phyloP scores from a whole-genome alignment of 2,113 vertebrate species.

The Paratilapia polleni region DNA sequence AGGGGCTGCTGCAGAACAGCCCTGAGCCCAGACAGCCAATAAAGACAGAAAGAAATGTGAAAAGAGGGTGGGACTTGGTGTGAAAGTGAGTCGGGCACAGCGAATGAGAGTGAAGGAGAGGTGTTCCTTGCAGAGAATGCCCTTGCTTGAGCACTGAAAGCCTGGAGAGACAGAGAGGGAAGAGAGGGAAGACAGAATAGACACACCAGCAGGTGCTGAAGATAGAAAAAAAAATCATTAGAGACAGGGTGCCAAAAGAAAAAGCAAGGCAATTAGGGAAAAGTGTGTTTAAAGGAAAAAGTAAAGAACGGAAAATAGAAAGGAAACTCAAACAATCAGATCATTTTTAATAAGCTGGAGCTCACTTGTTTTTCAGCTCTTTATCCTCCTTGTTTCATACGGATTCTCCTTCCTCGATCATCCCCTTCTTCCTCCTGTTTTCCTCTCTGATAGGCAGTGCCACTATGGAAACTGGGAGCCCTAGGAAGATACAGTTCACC shows the following conservation, averaged over 20 bases:
- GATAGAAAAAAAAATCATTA: constrained; percentile 18
- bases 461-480: constrained; percentile 89
- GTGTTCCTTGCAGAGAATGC: constrained; percentile 60
- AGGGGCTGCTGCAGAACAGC: constrained; percentile 61
- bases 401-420: constrained; percentile 40
- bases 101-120: constrained; percentile 70
- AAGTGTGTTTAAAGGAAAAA: constrained; percentile 30
- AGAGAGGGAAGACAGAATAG: constrained; percentile 39
- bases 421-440: constrained; percentile 22
- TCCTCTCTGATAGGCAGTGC: constrained; percentile 42
- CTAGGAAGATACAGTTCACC: constrained; percentile 92
- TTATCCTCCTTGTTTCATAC: constrained; percentile 10
- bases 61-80: constrained; percentile 56
- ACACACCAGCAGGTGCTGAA: constrained; percentile 57
- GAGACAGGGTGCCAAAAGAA: not conserved
- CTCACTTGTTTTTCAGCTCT: constrained; percentile 22
- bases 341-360: constrained; percentile 24
- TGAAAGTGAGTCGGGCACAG: constrained; percentile 26
- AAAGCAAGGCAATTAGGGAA: not conserved
- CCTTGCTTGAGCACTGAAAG: constrained; percentile 70
- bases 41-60: constrained; percentile 32
- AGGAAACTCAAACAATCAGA: not conserved
- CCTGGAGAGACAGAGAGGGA: constrained; percentile 47
- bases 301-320: constrained; percentile 12
- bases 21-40: constrained; percentile 63